A percentile compares a stretch with the other conserved stretches of the same genome.
Conservation (phyloP, 2,113 vertebrate species). For the Psammodynastes pulverulentus region DNA sequence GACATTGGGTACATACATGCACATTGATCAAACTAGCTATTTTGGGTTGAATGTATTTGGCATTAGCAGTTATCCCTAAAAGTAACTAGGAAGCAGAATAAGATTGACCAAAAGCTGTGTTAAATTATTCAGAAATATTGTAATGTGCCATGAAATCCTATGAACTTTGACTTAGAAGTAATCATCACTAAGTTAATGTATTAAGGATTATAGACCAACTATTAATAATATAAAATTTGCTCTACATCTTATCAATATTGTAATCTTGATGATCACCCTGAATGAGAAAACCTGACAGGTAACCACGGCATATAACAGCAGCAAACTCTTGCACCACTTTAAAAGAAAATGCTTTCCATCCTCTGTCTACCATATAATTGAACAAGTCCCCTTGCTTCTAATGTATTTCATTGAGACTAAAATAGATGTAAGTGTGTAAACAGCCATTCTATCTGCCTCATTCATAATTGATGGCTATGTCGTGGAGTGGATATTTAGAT, state of each 20-base stretch:
- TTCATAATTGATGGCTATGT: conserved; percentile 83
- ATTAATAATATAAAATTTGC: not conserved
- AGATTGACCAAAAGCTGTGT: not conserved
- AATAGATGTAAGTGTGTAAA: conserved; percentile 72
- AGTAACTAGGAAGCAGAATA: not conserved
- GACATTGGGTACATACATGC: not conserved
- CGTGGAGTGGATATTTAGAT: conserved; percentile 70
- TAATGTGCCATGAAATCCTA: not conserved
- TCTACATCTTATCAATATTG: not conserved
- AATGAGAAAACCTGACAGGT: conserved; percentile 25
- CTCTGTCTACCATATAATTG: conserved; percentile 39
- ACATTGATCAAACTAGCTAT: not conserved
- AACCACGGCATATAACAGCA: not conserved
- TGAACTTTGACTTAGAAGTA: not conserved
- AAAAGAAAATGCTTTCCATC: conserved; percentile 16
- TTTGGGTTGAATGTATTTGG: not conserved
- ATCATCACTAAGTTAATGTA: not conserved
- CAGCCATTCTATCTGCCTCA: conserved; percentile 73
- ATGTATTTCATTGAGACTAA: conserved; percentile 65
- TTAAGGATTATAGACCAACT: not conserved
- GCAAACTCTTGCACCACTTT: not conserved
- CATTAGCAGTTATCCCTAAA: not conserved
- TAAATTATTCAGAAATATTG: not conserved
- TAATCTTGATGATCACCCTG: not conserved
- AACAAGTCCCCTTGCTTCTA: conserved; percentile 32